These are phyloP conservation scores for Sebastes minor DNA, from an alignment of 2,797 vertebrate genomes.

Conservation along the genomic window DNA sequence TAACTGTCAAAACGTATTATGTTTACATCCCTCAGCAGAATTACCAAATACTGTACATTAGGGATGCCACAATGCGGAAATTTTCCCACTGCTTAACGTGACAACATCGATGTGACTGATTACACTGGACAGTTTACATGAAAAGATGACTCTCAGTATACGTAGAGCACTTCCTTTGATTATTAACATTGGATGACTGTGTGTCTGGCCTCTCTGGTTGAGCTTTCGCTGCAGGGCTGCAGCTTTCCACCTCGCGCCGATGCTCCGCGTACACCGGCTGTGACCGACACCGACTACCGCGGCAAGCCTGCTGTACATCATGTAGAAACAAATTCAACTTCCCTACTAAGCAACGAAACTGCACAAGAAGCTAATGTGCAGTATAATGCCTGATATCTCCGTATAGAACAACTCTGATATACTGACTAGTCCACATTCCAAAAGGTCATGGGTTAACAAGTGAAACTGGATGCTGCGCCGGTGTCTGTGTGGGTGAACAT, in stretches of 20 bases:
- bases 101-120: too few relatives aligned
- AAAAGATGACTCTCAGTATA: too few relatives aligned
- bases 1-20: slow-evolving; percentile 42
- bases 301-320: background rate
- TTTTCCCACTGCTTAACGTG: too few relatives aligned
- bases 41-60: background rate
- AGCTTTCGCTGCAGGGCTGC: too few relatives aligned
- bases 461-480: slow-evolving; percentile 61
- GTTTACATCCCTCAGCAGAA: slow-evolving; percentile 13
- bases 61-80: too few relatives aligned
- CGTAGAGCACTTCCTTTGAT: too few relatives aligned
- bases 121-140: too few relatives aligned
- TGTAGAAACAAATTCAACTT: slow-evolving; percentile 21
- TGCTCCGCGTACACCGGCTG: too few relatives aligned
- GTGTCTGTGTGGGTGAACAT: slow-evolving; percentile 72
- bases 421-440: slow-evolving; percentile 41
- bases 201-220: too few relatives aligned
- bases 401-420: slow-evolving; percentile 17
- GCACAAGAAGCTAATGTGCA: background rate
- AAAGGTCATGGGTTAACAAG: slow-evolving; percentile 74
- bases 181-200: too few relatives aligned
- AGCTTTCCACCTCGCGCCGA: too few relatives aligned
- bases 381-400: background rate
- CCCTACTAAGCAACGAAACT: background rate
- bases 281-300: too few relatives aligned